Evolutionary conservation across 2,888 invertebrate genomes (phyloP), one percentile per base, ranked within the genome.

Genomic region (Entomobrya proxima): DNA sequence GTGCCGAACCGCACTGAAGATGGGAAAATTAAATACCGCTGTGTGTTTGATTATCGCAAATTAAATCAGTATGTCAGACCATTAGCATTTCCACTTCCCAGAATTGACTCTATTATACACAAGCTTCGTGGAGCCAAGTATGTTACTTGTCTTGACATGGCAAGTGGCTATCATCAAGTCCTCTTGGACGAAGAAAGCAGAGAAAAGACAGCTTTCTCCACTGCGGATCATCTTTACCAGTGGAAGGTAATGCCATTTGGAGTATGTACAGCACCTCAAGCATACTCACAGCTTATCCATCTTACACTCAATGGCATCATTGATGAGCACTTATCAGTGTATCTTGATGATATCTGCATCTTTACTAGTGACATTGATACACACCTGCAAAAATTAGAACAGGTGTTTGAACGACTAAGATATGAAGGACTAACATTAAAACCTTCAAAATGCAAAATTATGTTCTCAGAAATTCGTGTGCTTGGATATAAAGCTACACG

Each of bases 321-420:
- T 6, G 77, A 55, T 18, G 40, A 77, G 4, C 55, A 77, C 4
- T 27, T 77, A 11, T 21, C 37, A 21, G 77, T 55, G 6, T 77
- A 58, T n/a, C 18, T 58, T 1, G 77, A 77, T 61, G 77, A 77
- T n/a, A 30, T 77, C 24, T 18, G 52, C 4, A 37, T 77, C 18
- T 75, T 50, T n/a, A n/a, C n/a, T n/a, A n/a, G n/a, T n/a, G n/a
- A n/a, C n/a, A n/a, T n/a, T n/a, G n/a, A n/a, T n/a, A n/a, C n/a
- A n/a, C 35, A 75, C 72, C 15, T 2, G 4, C 6, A 15, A 52
- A 24, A 50, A 50, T n/a, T 75, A 2, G 9, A 52, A 21, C 21
- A 52, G 21, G 52, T 52, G 2, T 52, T 52, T 15, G 4, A 3
- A 5, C 18, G 21, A 6, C 21, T 52, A 3, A 2, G 21, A 6